Conservation (phyloP, 2,888 invertebrate species). For the Volucella bombylans region DNA sequence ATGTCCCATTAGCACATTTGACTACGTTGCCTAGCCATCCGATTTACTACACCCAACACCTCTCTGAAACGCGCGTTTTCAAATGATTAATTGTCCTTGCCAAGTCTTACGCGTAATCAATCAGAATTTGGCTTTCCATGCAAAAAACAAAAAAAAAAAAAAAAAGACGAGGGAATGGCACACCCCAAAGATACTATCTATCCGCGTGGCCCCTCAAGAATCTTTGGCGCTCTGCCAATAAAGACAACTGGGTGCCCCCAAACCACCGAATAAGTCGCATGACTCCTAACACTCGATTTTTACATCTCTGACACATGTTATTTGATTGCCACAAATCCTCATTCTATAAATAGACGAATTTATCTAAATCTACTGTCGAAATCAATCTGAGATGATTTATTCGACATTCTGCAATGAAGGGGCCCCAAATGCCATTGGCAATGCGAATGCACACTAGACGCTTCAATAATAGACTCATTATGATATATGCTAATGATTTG, state of each 20-base stretch:
- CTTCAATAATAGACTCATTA: conserved; percentile 29
- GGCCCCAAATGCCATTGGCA: conserved; percentile 22
- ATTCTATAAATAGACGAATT: conserved; percentile 32
- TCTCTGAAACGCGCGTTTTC: not conserved
- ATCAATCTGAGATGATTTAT: conserved; percentile 45
- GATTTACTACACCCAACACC: not conserved
- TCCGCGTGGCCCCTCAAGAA: not conserved
- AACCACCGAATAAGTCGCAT: conserved; percentile 34
- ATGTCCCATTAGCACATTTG: too few species aligned
- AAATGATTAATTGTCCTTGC: not conserved
- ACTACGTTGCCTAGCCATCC: too few species aligned
- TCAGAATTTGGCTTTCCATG: conserved; percentile 44
- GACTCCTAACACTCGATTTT: conserved; percentile 30
- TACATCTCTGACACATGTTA: conserved; percentile 40
- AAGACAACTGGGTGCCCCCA: conserved; percentile 9
- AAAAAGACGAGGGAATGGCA: conserved; percentile 4
- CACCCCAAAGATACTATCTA: conserved; percentile 43
- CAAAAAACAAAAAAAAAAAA: conserved; percentile 19
- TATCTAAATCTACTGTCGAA: conserved; percentile 34
- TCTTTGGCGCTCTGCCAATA: conserved; percentile 41
- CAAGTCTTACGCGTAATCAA: conserved; percentile 34
- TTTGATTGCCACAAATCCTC: conserved; percentile 26
- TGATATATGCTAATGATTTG: conserved; percentile 62
- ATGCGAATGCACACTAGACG: conserved; percentile 6
- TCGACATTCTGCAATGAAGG: not conserved